A percentile compares a stretch with the other conserved stretches of the same genome.
phyloP scores from a whole-genome alignment of 1,140 invertebrate genomes.

The Sminthurides bifidus region DNA sequence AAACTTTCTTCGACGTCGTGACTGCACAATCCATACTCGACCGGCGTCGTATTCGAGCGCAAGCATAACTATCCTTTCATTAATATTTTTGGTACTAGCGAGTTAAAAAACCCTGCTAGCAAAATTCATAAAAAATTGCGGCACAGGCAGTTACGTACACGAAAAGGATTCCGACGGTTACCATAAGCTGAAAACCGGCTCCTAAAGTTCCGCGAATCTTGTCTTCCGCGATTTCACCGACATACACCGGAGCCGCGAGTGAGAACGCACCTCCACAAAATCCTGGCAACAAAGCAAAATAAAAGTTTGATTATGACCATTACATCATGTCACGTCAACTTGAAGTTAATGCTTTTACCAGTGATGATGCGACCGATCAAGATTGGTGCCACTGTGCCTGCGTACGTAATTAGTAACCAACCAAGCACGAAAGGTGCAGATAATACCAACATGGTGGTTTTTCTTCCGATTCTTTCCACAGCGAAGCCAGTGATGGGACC shows the following conservation, averaged over 20 bases:
- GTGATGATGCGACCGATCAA: constrained; percentile 50
- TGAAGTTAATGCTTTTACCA: constrained; percentile 37
- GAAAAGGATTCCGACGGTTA: constrained; percentile 54
- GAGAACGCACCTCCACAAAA: constrained; percentile 14
- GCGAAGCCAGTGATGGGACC: constrained; percentile 58
- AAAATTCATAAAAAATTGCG: neutral
- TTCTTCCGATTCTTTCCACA: constrained; percentile 62
- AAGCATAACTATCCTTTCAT: too few relatives aligned
- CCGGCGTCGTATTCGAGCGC: neutral
- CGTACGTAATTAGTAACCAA: constrained; percentile 60
- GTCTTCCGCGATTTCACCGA: constrained; percentile 53
- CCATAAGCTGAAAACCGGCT: constrained; percentile 52
- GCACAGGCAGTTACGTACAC: constrained; percentile 43
- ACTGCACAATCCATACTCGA: neutral
- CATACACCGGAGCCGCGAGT: constrained; percentile 34
- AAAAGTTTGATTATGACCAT: constrained; percentile 32
- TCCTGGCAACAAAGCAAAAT: neutral
- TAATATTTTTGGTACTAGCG: too few relatives aligned
- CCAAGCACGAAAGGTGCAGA: constrained; percentile 59
- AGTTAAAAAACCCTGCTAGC: neutral
- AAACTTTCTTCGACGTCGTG: neutral
- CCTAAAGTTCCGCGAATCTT: constrained; percentile 49
- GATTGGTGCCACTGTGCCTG: constrained; percentile 44
- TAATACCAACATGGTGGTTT: constrained; percentile 55
- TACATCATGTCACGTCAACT: neutral